These are phyloP conservation scores for Zapus hudsonius DNA, from an alignment of 2,113 vertebrate species.

Conservation along the genomic window DNA sequence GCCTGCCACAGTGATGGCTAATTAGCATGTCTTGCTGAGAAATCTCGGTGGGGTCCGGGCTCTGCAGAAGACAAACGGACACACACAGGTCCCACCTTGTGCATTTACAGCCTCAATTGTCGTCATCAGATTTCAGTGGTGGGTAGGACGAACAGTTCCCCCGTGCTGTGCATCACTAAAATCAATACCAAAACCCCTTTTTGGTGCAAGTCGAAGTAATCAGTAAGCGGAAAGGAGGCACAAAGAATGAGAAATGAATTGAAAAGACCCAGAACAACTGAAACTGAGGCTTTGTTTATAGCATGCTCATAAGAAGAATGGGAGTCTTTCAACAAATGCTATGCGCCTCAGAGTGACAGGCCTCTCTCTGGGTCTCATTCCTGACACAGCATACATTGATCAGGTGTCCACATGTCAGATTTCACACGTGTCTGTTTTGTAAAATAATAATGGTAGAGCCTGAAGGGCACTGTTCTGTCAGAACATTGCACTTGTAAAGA, in stretches of 20 bases:
- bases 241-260: background rate
- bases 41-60: background rate
- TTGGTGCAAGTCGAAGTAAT: background rate
- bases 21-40: conserved; percentile 53
- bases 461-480: background rate
- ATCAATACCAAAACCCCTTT: background rate
- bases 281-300: conserved; percentile 7
- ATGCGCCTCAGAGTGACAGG: background rate
- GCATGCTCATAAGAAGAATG: background rate
- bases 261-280: background rate
- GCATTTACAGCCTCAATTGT: background rate
- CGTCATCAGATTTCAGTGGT: background rate
- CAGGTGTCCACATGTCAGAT: background rate
- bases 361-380: background rate
- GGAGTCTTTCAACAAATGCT: background rate
- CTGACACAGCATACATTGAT: background rate
- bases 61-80: background rate
- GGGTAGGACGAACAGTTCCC: background rate
- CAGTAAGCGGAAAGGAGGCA: background rate
- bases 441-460: too few relatives aligned
- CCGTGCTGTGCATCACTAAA: background rate
- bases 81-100: background rate
- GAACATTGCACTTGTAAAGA: conserved; percentile 7
- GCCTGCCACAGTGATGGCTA: conserved; percentile 29
- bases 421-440: background rate